Evolutionary conservation across 2,888 invertebrate species (phyloP).

Genomic region (Alloplasta piceator): DNA sequence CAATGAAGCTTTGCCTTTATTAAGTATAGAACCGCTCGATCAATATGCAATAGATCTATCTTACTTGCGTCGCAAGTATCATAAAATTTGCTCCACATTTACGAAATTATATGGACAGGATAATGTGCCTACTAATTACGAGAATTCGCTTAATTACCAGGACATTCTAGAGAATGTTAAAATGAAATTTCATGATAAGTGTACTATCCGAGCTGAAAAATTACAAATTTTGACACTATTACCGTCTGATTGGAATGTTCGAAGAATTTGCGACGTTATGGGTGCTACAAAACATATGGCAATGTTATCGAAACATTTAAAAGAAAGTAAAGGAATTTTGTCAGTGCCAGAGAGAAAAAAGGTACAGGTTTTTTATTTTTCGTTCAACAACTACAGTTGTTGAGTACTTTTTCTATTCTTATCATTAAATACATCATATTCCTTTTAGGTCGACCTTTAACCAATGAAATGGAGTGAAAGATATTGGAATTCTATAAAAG

Average conservation of each 20-base stretch:
- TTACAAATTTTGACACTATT: conserved; percentile 47
- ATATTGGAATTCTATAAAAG: background rate
- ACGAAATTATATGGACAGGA: background rate
- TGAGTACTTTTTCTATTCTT: too few relatives aligned
- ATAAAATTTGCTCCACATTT: conserved; percentile 4
- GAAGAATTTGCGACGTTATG: too few relatives aligned
- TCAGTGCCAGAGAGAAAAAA: conserved; percentile 29
- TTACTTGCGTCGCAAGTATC: conserved; percentile 14
- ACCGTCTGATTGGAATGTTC: background rate
- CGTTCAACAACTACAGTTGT: too few relatives aligned
- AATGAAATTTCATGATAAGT: conserved; percentile 10
- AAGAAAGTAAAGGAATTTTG: conserved; percentile 34
- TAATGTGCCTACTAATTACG: background rate
- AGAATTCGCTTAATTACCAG: background rate
- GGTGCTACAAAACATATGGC: conserved; percentile 13
- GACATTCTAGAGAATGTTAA: conserved; percentile 37
- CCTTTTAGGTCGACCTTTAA: background rate
- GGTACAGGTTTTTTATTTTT: conserved; percentile 6
- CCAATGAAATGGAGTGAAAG: background rate
- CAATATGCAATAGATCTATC: background rate
- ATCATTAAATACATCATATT: background rate
- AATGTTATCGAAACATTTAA: conserved; percentile 24
- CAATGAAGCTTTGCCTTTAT: conserved; percentile 25
- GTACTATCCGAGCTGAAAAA: conserved; percentile 32
- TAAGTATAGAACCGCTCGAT: conserved; percentile 18